Conservation (phyloP, 2,797 vertebrate genomes). For the Geranospiza caerulescens region DNA sequence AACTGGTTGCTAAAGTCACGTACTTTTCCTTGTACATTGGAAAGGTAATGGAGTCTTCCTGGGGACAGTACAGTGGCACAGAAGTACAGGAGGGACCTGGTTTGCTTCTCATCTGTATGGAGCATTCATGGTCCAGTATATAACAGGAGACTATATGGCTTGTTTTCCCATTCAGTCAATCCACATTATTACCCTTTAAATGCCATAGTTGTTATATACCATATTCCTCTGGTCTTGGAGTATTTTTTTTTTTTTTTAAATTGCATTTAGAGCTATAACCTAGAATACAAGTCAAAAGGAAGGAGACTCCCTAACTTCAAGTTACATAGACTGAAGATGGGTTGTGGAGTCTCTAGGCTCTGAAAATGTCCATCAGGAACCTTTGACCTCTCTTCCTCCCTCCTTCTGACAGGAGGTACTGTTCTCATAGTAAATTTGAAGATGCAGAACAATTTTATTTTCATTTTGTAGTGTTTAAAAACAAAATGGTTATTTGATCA, state of each 20-base stretch:
- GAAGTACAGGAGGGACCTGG: background rate
- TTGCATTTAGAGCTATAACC: background rate
- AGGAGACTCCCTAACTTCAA: background rate
- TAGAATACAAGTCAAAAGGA: background rate
- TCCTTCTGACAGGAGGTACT: background rate
- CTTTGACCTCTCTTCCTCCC: background rate
- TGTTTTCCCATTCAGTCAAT: background rate
- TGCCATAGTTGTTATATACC: accelerated
- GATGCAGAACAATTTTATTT: background rate
- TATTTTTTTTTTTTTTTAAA: background rate
- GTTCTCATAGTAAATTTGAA: background rate
- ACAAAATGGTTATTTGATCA: background rate
- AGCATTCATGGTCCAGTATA: accelerated
- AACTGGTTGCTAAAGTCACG: background rate
- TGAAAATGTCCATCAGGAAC: background rate
- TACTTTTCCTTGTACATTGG: accelerated
- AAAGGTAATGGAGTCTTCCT: background rate
- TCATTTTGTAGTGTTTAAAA: background rate
- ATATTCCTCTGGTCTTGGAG: background rate
- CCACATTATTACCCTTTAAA: background rate
- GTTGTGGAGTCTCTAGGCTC: background rate
- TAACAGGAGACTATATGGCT: background rate
- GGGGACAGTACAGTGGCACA: background rate
- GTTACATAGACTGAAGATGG: background rate
- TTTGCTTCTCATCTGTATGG: background rate